A percentile compares a stretch with the other conserved stretches of the same genome.
Conservation (phyloP, 1,140 invertebrate genomes). For the Drosophila equinoxialis region DNA sequence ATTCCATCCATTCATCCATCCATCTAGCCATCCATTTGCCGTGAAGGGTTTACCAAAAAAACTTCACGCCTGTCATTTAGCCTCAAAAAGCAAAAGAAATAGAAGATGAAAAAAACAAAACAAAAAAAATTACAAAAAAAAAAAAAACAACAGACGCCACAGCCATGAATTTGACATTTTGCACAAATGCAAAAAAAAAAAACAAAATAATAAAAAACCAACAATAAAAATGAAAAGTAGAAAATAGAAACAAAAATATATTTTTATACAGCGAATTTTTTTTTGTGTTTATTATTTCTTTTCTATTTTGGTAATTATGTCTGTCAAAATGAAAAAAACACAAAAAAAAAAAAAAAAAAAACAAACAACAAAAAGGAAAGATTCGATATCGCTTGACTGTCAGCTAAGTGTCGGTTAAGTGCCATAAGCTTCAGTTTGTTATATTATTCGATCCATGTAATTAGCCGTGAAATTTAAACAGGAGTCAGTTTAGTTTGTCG, state of each 20-base stretch:
- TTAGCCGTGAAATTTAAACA: too few species aligned
- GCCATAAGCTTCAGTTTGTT: too few species aligned
- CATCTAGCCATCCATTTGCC: conserved; percentile 37
- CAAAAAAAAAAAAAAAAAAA: background rate
- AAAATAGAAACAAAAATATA: conserved; percentile 1
- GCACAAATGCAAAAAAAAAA: conserved; percentile 11
- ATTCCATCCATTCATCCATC: conserved; percentile 20
- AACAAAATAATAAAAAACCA: background rate
- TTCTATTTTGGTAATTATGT: conserved; percentile 2
- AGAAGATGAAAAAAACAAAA: conserved; percentile 22
- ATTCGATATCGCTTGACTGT: background rate
- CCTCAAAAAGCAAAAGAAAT: conserved; percentile 31
- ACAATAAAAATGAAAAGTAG: conserved; percentile 10
- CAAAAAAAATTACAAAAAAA: background rate
- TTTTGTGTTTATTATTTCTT: background rate
- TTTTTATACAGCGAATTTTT: background rate
- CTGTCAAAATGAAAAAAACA: background rate
- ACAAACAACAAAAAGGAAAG: background rate
- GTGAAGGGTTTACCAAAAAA: conserved; percentile 67
- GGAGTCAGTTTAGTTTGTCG: too few species aligned
- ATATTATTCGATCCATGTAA: too few species aligned
- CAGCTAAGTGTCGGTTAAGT: too few species aligned
- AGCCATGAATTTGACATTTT: conserved; percentile 22
- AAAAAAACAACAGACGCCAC: conserved; percentile 16
- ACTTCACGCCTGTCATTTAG: conserved; percentile 70